Evolutionary conservation across 1,140 invertebrate genomes (phyloP), one percentile per base, ranked within the genome.

Genomic region (Brachystomella parvula): DNA sequence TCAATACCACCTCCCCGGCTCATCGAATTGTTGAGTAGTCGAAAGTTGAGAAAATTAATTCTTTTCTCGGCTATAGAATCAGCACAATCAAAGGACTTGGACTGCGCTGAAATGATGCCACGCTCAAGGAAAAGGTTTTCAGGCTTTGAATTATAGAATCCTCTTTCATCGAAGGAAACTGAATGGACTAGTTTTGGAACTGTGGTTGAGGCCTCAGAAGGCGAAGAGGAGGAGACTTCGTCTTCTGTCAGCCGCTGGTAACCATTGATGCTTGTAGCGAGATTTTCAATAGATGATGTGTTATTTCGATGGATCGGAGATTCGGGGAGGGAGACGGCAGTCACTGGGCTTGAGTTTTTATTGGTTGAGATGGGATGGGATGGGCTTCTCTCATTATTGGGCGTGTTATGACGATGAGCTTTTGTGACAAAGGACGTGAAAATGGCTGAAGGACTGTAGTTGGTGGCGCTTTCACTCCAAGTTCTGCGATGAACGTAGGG

Each of bases 11-110:
- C 6, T 9, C 6, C 35, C 35, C 35, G 35, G 19, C 35, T 39
- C 35, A 39, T 39, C 19, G 35, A 19, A 19, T 39, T 39, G 19
- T 39, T 39, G 35, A 39, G 35, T 39, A 39, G 19, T 9, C 19
- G 35, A 19, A 19, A 39, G 6, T 39, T 39, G 6, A 39, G 21
- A 26, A 53, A 53, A 24, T 31, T 26, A 33, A 29, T 9, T 60
- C 58, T 3, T 31, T 33, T 31, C 29, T 53, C 12, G 15, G 49
- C 49, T 9, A 53, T 24, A 26, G 49, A 53, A 26, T 66, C 65
- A 6, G 61, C 53, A 6, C 47, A 61, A 30, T 71, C 69, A 29
- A 71, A 62, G 1, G 69, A 71, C 35, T 71, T 71, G 19, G 69
- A 71, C 30, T 71, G 66, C 2, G 69, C 47, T 15, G 65, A 66